Evolutionary conservation across 2,113 vertebrate genomes (phyloP).

Genomic region (Heptranchias perlo): DNA sequence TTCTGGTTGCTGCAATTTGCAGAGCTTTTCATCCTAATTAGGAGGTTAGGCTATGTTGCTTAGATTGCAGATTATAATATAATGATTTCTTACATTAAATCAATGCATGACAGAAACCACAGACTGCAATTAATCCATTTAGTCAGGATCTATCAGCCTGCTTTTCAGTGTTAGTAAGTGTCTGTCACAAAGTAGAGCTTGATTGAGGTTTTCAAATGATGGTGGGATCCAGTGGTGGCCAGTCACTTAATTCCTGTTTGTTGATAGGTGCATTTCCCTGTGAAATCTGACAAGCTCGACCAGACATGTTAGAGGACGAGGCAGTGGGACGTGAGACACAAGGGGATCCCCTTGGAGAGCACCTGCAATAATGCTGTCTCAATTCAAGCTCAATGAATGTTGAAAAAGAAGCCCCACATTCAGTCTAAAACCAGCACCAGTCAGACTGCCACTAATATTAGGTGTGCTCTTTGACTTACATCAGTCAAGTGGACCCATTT

Average conservation of each 20-base stretch:
- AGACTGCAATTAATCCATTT: slow-evolving; percentile 38
- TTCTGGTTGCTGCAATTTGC: slow-evolving; percentile 58
- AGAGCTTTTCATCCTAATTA: slow-evolving; percentile 68
- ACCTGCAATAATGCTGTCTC: too few relatives aligned
- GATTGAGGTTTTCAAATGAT: neutral
- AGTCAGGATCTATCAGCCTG: slow-evolving; percentile 34
- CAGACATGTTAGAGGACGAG: neutral
- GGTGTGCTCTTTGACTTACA: neutral
- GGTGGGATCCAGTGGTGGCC: neutral
- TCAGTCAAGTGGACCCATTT: neutral
- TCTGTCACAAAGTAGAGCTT: slow-evolving; percentile 22
- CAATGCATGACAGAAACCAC: slow-evolving; percentile 47
- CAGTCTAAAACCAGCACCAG: neutral
- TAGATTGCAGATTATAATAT: slow-evolving; percentile 62
- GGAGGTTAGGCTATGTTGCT: slow-evolving; percentile 60
- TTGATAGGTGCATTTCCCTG: neutral
- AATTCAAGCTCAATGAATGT: neutral
- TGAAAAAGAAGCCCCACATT: neutral
- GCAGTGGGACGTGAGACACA: neutral
- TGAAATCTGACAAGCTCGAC: neutral
- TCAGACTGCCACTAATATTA: neutral
- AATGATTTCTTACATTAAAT: slow-evolving; percentile 60
- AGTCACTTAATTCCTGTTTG: neutral
- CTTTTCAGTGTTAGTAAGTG: neutral
- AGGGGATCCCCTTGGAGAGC: neutral